phyloP scores from a whole-genome alignment of 2,113 vertebrate species.

The Pterocles orientalis region DNA sequence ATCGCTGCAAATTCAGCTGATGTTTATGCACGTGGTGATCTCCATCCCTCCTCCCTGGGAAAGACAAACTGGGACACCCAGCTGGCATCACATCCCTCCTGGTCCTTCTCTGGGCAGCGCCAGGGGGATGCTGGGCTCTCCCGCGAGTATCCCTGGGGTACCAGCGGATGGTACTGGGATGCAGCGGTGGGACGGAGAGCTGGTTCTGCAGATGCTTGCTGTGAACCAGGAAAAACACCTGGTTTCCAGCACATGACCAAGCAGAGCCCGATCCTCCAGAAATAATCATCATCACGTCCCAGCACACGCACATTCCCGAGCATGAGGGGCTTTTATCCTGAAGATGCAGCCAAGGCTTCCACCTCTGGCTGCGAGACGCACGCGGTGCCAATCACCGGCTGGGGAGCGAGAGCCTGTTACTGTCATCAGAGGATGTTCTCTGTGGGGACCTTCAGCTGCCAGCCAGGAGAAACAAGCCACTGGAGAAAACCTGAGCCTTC shows the following conservation, averaged over 20 bases:
- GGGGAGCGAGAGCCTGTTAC: constrained; percentile 5
- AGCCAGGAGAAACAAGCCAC: constrained; percentile 50
- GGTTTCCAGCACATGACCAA: not conserved
- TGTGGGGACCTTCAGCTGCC: constrained; percentile 17
- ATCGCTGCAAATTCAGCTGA: not conserved
- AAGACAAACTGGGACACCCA: not conserved
- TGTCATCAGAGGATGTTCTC: constrained; percentile 53
- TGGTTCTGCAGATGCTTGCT: not conserved
- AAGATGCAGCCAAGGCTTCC: not conserved
- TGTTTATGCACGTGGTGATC: not conserved
- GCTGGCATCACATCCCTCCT: not conserved
- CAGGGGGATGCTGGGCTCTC: rapidly evolving
- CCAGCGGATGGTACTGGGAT: not conserved
- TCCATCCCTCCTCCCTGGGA: not conserved
- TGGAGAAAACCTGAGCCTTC: constrained; percentile 10
- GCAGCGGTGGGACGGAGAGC: not conserved
- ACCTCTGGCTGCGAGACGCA: not conserved
- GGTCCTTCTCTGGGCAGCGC: not conserved
- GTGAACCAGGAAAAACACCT: not conserved
- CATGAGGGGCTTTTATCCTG: not conserved
- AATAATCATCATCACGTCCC: rapidly evolving
- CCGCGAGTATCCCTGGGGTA: rapidly evolving
- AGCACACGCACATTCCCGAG: not conserved
- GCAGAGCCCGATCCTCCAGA: not conserved
- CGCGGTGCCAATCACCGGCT: not conserved